phyloP scores from a whole-genome alignment of 1,140 invertebrate species.

The Arion vulgaris region DNA sequence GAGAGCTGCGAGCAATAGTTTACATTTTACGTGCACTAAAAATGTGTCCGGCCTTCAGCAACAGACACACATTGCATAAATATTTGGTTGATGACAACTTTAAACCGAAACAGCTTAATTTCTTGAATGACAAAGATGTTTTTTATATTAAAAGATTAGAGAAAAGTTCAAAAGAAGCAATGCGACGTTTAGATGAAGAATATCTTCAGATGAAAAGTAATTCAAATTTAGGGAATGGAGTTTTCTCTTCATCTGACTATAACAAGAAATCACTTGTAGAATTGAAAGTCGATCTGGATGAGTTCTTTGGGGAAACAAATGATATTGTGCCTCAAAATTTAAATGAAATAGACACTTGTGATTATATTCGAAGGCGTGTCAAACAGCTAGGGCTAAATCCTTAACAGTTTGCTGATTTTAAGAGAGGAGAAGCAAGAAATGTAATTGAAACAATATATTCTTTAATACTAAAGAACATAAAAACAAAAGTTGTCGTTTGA shows the following conservation, averaged over 20 bases:
- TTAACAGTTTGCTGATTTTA: slow-evolving; percentile 18
- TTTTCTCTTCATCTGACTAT: background rate
- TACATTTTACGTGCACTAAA: slow-evolving; percentile 28
- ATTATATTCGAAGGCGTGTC: slow-evolving; percentile 38
- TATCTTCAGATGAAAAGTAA: slow-evolving; percentile 43
- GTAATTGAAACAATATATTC: background rate
- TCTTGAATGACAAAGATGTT: slow-evolving; percentile 24
- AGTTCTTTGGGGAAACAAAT: slow-evolving; percentile 44
- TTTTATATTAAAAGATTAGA: slow-evolving; percentile 36
- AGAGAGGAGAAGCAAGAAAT: background rate
- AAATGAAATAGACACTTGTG: slow-evolving; percentile 25
- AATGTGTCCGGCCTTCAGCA: slow-evolving; percentile 18
- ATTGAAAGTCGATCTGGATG: slow-evolving; percentile 43
- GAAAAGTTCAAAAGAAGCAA: slow-evolving; percentile 25
- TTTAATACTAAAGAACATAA: background rate
- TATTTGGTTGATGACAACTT: slow-evolving; percentile 38
- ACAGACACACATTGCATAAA: slow-evolving; percentile 29
- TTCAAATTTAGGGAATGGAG: slow-evolving; percentile 21
- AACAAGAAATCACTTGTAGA: slow-evolving; percentile 37
- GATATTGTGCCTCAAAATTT: slow-evolving; percentile 37
- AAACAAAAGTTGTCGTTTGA: background rate
- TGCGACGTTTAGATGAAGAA: slow-evolving; percentile 46
- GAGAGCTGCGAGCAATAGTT: slow-evolving; percentile 46
- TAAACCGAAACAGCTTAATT: slow-evolving; percentile 1
- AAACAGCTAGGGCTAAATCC: slow-evolving; percentile 36